phyloP scores from a whole-genome alignment of 2,888 invertebrate genomes.

The Anticlea derivata region DNA sequence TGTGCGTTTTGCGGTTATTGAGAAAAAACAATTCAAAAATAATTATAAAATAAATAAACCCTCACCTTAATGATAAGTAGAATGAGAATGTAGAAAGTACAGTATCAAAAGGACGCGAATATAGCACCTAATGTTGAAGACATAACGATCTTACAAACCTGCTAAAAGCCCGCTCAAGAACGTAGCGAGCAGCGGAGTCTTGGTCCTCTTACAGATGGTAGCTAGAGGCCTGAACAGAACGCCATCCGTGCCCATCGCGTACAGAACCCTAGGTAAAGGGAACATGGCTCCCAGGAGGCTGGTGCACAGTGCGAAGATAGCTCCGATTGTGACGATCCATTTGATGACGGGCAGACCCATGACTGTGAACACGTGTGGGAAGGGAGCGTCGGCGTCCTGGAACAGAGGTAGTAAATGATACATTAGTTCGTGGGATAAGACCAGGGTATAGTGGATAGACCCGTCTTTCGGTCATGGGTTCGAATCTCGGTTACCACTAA shows the following conservation, averaged over 20 bases:
- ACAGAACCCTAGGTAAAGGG: slow-evolving; percentile 93
- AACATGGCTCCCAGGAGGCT: slow-evolving; percentile 94
- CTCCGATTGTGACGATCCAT: slow-evolving; percentile 96
- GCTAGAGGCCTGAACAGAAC: slow-evolving; percentile 90
- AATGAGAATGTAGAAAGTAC: too few relatives aligned
- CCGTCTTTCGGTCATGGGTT: too few relatives aligned
- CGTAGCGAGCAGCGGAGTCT: slow-evolving; percentile 92
- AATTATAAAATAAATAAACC: too few relatives aligned
- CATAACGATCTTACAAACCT: slow-evolving; percentile 68
- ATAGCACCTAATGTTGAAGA: too few relatives aligned
- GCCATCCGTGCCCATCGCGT: slow-evolving; percentile 96
- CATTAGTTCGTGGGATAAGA: too few relatives aligned
- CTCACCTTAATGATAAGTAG: too few relatives aligned
- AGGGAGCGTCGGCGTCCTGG: slow-evolving; percentile 92
- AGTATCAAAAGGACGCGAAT: too few relatives aligned
- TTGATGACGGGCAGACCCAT: slow-evolving; percentile 90
- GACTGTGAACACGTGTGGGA: slow-evolving; percentile 92
- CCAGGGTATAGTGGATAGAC: too few relatives aligned
- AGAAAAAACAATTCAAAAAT: too few relatives aligned
- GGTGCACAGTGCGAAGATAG: slow-evolving; percentile 95
- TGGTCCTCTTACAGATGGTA: slow-evolving; percentile 87
- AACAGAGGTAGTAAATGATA: too few relatives aligned
- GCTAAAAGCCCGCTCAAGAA: slow-evolving; percentile 89
- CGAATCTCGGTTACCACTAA: too few relatives aligned
- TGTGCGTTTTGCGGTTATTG: too few relatives aligned